phyloP scores from a whole-genome alignment of 2,888 invertebrate species.

The Drosophila recens region DNA sequence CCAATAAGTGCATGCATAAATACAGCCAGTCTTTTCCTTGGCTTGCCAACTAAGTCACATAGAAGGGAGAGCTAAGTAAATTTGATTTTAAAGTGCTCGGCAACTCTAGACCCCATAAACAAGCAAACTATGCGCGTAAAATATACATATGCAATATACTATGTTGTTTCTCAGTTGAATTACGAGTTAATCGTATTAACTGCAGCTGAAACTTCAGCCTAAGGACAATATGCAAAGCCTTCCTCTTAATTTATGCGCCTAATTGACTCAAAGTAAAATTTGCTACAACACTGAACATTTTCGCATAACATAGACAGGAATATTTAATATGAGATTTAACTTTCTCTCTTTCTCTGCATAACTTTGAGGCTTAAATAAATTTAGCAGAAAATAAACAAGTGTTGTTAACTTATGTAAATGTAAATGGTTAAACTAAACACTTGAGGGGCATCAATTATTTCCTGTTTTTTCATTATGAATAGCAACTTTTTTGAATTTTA shows the following conservation, averaged over 20 bases:
- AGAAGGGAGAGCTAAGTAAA: constrained; percentile 11
- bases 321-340: background rate
- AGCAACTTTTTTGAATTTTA: constrained; percentile 1
- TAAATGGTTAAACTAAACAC: constrained; percentile 4
- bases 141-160: constrained; percentile 23
- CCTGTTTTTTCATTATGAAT: background rate
- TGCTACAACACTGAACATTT: background rate
- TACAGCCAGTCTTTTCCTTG: constrained; percentile 35
- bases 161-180: constrained; percentile 17
- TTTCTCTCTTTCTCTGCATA: too few relatives aligned
- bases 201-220: constrained; percentile 17
- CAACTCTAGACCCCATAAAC: constrained; percentile 13
- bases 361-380: constrained; percentile 6
- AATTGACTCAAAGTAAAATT: constrained; percentile 55
- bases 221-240: background rate
- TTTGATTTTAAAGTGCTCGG: constrained; percentile 21
- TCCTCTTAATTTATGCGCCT: constrained; percentile 62
- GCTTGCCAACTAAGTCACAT: constrained; percentile 34
- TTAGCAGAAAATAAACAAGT: constrained; percentile 18
- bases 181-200: constrained; percentile 37
- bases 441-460: constrained; percentile 1
- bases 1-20: constrained; percentile 55
- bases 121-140: constrained; percentile 42
- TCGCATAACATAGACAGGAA: background rate
- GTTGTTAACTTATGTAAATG: constrained; percentile 10